Percentiles rank a stretch among this genome's conserved stretches.
These are phyloP conservation scores for Halcyon badia DNA, from an alignment of 2,797 vertebrate species.

Conservation along the genomic window DNA sequence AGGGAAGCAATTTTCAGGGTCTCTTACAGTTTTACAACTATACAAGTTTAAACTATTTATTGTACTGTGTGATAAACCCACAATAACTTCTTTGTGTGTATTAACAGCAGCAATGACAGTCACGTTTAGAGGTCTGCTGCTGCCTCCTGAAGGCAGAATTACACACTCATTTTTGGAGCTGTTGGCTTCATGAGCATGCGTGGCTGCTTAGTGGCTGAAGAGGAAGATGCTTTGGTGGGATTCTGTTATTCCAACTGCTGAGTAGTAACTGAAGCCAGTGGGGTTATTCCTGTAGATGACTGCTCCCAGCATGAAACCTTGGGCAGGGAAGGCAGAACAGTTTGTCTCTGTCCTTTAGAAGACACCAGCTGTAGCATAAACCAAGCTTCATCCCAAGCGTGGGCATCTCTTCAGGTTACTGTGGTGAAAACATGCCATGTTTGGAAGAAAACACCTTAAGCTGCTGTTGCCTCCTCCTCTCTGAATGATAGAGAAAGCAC, in stretches of 20 bases:
- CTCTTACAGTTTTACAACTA: not conserved
- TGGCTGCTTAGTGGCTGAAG: not conserved
- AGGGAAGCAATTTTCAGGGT: not conserved
- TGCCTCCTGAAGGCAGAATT: not conserved
- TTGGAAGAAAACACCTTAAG: not conserved
- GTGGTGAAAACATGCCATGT: fast-evolving
- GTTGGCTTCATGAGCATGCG: fast-evolving
- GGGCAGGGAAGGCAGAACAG: not conserved
- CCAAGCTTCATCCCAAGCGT: not conserved
- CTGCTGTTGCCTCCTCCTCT: not conserved
- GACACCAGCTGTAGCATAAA: not conserved
- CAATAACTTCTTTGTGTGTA: not conserved
- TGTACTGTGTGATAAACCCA: not conserved
- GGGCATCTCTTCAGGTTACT: not conserved
- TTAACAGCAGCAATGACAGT: not conserved
- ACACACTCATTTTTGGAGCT: fast-evolving
- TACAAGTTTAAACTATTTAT: fast-evolving
- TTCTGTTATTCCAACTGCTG: not conserved
- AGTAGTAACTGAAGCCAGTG: not conserved
- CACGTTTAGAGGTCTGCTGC: not conserved
- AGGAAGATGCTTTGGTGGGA: not conserved
- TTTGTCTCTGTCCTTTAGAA: not conserved
- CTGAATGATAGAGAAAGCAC: not conserved
- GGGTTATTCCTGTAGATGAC: not conserved
- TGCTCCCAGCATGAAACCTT: not conserved